Evolutionary conservation across 92 coral and sea anemone genomes (phyloP).

Genomic region (Porites divaricata): DNA sequence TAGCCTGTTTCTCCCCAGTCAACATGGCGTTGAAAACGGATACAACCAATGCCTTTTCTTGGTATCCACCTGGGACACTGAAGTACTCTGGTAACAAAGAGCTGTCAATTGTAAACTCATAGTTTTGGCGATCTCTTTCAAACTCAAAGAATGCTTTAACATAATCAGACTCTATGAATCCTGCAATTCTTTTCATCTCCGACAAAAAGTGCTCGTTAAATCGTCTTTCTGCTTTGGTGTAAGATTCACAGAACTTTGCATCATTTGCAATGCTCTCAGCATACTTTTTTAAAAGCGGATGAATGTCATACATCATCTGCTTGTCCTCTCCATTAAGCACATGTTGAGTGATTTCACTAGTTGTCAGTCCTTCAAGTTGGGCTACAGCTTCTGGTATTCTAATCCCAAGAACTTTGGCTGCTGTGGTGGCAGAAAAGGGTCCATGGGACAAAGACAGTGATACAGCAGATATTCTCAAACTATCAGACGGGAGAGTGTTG

Average conservation of each 20-base stretch:
- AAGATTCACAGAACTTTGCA: slow-evolving; percentile 25
- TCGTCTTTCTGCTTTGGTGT: slow-evolving; percentile 50
- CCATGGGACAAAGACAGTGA: slow-evolving; percentile 61
- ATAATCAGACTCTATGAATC: slow-evolving; percentile 55
- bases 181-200: slow-evolving; percentile 48
- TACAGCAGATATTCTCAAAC: slow-evolving; percentile 62
- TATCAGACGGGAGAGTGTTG: slow-evolving; percentile 46
- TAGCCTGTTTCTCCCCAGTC: no score
- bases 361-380: slow-evolving; percentile 56
- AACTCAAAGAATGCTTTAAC: slow-evolving; percentile 39
- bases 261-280: slow-evolving; percentile 39
- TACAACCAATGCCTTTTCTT: no score
- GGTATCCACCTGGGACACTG: no score
- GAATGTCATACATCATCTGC: slow-evolving; percentile 64
- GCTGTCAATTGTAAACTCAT: no score
- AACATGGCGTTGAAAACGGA: no score
- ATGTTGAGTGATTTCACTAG: slow-evolving; percentile 23
- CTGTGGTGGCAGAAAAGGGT: slow-evolving; percentile 67
- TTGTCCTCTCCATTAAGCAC: slow-evolving; percentile 41
- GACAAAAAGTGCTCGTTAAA: slow-evolving; percentile 62
- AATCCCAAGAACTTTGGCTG: slow-evolving; percentile 54
- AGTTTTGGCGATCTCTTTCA: no score
- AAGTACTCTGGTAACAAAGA: no score
- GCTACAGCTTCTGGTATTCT: slow-evolving; percentile 25
- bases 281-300: slow-evolving; percentile 62